phyloP scores from a whole-genome alignment of 2,888 invertebrate genomes.

The Petrolisthes manimaculis region DNA sequence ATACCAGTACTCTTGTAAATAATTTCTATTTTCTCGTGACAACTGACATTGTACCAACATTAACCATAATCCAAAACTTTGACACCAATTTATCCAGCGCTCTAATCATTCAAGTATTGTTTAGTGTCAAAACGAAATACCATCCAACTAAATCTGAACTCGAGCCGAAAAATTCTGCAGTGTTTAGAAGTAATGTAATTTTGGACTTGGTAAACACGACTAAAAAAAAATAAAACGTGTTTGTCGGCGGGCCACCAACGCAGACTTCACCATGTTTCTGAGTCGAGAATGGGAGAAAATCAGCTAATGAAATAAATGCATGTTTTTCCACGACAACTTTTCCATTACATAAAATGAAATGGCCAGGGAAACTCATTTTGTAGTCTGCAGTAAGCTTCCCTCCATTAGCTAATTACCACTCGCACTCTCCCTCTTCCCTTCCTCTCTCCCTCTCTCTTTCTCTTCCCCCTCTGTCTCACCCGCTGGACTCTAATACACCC shows the following conservation, averaged over 20 bases:
- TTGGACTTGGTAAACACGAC: too few species aligned
- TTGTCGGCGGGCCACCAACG: neutral
- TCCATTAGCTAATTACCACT: constrained; percentile 59
- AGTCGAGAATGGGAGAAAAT: constrained; percentile 20
- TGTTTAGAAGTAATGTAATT: too few species aligned
- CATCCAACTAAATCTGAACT: too few species aligned
- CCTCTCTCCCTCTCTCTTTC: constrained; percentile 11
- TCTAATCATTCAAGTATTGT: too few species aligned
- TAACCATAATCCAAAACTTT: too few species aligned
- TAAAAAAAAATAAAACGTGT: neutral
- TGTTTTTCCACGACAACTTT: constrained; percentile 51
- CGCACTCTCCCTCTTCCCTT: constrained; percentile 35
- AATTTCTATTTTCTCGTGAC: too few species aligned
- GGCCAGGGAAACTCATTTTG: constrained; percentile 57
- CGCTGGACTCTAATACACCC: neutral
- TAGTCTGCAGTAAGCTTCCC: constrained; percentile 56
- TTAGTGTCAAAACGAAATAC: too few species aligned
- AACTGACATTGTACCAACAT: too few species aligned
- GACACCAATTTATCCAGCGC: too few species aligned
- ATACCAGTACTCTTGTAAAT: too few species aligned
- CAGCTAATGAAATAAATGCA: constrained; percentile 55
- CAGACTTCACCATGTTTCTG: constrained; percentile 3
- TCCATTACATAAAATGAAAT: constrained; percentile 61
- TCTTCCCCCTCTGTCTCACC: constrained; percentile 19
- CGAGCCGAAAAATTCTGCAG: too few species aligned